A percentile compares a stretch with the other conserved stretches of the same genome.
Evolutionary conservation across 1,140 invertebrate species (phyloP).

Genomic region (Dolichoris vasculosae): DNA sequence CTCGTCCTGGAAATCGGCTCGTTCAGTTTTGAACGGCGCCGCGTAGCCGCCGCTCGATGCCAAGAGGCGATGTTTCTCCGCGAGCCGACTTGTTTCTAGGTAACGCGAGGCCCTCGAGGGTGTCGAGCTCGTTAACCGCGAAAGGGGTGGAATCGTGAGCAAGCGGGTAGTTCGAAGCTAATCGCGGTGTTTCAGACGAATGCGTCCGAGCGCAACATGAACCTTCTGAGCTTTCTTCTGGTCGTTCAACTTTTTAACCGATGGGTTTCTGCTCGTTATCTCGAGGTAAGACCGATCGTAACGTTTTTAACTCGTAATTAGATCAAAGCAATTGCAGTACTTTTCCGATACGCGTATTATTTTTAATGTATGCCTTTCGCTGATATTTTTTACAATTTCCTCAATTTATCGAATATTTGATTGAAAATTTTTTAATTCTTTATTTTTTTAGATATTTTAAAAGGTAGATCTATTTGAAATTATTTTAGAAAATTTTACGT

Average conservation of each 20-base stretch:
- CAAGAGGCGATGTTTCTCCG: background rate
- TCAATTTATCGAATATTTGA: no score
- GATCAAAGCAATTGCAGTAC: no score
- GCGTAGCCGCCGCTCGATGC: background rate
- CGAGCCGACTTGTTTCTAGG: conserved; percentile 7
- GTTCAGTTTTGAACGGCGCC: background rate
- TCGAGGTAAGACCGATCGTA: conserved; percentile 22
- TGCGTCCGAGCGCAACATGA: background rate
- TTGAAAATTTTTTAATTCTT: no score
- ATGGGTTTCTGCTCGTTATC: conserved; percentile 12
- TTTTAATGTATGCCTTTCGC: no score
- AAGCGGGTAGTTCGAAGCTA: background rate
- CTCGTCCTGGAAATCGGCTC: conserved; percentile 4
- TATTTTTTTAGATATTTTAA: no score
- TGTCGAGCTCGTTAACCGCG: background rate
- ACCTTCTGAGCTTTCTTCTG: background rate
- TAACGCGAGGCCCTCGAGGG: conserved; percentile 9
- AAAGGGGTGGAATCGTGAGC: background rate
- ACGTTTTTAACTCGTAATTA: background rate
- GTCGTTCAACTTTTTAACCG: background rate
- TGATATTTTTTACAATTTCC: no score
- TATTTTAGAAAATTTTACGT: no score
- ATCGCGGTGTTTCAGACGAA: background rate
- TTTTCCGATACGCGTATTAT: no score
- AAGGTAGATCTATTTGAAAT: no score